A percentile compares a stretch with the other conserved stretches of the same genome.
These are phyloP conservation scores for Tragelaphus buxtoni DNA, from an alignment of 2,113 vertebrate species.

Conservation along the genomic window DNA sequence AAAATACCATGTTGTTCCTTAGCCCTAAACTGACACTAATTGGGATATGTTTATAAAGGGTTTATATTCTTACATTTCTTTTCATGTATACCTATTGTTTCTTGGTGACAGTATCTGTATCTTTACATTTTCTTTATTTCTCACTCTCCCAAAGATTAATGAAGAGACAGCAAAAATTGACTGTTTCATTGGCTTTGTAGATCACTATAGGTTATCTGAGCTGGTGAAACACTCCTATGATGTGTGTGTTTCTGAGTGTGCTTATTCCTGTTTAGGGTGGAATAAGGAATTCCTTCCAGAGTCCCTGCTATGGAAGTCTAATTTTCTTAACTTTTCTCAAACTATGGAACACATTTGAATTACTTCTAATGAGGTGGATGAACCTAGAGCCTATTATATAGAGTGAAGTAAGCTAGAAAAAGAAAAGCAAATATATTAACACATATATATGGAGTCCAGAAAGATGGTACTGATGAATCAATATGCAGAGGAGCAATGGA, in stretches of 20 bases:
- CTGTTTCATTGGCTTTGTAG: neutral
- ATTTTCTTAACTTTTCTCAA: neutral
- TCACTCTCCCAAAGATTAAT: neutral
- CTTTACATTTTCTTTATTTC: neutral
- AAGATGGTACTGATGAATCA: neutral
- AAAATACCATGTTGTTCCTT: neutral
- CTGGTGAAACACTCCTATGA: neutral
- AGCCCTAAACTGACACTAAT: neutral
- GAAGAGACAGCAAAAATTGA: neutral
- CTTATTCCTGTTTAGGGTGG: neutral
- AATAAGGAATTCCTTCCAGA: neutral
- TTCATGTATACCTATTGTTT: neutral
- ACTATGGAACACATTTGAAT: neutral
- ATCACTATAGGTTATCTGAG: neutral
- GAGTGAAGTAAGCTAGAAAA: neutral
- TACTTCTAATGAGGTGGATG: neutral
- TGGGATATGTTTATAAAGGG: neutral
- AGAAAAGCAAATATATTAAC: neutral
- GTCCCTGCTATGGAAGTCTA: neutral
- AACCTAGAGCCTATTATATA: neutral
- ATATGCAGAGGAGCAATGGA: neutral
- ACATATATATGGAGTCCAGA: neutral
- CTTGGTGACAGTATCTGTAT: neutral
- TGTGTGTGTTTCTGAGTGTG: neutral
- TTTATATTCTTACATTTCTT: neutral